Percentiles rank a stretch among this genome's conserved stretches.
Conservation (phyloP, 2,888 invertebrate genomes). For the Diaphora mendica region DNA sequence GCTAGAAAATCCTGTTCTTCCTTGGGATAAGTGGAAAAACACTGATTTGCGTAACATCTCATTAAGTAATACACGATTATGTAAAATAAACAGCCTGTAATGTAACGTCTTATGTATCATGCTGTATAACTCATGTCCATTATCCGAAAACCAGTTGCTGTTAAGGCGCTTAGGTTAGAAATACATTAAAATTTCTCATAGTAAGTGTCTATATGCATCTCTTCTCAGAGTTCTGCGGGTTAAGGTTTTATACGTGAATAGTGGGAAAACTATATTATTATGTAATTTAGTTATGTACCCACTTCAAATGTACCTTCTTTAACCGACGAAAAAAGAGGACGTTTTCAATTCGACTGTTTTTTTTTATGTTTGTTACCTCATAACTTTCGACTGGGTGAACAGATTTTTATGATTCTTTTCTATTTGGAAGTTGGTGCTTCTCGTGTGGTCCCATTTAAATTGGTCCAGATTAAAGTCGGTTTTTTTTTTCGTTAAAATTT, state of each 20-base stretch:
- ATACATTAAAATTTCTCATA: constrained; percentile 45
- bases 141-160: constrained; percentile 48
- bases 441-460: too few relatives aligned
- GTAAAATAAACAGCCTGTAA: constrained; percentile 59
- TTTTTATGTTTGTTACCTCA: too few relatives aligned
- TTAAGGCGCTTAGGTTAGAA: constrained; percentile 37
- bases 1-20: constrained; percentile 40
- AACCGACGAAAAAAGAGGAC: too few relatives aligned
- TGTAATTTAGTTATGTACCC: not conserved
- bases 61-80: constrained; percentile 63
- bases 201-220: constrained; percentile 1
- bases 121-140: constrained; percentile 46
- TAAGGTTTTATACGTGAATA: not conserved
- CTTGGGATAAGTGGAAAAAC: constrained; percentile 47
- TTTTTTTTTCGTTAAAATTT: too few relatives aligned
- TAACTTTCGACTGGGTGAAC: too few relatives aligned
- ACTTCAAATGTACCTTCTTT: not conserved
- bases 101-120: constrained; percentile 51
- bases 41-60: constrained; percentile 57
- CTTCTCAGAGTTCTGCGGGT: not conserved
- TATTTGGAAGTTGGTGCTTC: too few relatives aligned
- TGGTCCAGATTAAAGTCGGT: too few relatives aligned
- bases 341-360: too few relatives aligned
- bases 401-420: too few relatives aligned
- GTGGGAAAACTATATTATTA: not conserved